phyloP scores from a whole-genome alignment of 2,888 invertebrate species.

The Pycnomerus fuliginosus region DNA sequence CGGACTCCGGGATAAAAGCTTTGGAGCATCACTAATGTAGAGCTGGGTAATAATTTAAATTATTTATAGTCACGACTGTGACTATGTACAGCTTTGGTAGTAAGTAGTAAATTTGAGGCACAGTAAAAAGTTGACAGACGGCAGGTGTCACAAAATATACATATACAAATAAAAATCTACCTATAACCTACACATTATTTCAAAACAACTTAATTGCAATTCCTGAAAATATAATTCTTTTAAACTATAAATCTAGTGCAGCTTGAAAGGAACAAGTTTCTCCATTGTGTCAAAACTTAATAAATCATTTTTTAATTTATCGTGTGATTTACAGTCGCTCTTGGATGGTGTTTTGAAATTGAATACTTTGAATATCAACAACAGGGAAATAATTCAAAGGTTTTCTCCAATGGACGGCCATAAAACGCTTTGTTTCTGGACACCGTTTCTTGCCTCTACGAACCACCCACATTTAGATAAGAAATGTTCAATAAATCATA shows the following conservation, averaged over 20 bases:
- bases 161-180: constrained; percentile 26
- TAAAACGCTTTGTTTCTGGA: no score
- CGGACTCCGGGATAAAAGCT: constrained; percentile 5
- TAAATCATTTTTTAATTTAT: constrained; percentile 33
- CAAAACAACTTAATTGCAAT: constrained; percentile 41
- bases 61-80: constrained; percentile 29
- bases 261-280: constrained; percentile 30
- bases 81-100: constrained; percentile 20
- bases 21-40: constrained; percentile 22
- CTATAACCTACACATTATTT: constrained; percentile 29
- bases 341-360: constrained; percentile 25
- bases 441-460: no score
- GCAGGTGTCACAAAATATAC: constrained; percentile 44
- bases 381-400: constrained; percentile 4
- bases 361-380: constrained; percentile 27
- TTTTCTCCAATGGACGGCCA: no score
- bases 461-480: no score
- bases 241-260: constrained; percentile 30
- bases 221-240: constrained; percentile 34
- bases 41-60: constrained; percentile 20
- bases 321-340: constrained; percentile 26
- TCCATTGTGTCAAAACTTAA: constrained; percentile 31
- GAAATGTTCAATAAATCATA: no score
- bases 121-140: constrained; percentile 39
- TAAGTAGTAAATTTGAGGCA: constrained; percentile 38